Evolutionary conservation across 2,113 vertebrate genomes (phyloP), one percentile per base, ranked within the genome.

Genomic region (Neodon shergylaensis): DNA sequence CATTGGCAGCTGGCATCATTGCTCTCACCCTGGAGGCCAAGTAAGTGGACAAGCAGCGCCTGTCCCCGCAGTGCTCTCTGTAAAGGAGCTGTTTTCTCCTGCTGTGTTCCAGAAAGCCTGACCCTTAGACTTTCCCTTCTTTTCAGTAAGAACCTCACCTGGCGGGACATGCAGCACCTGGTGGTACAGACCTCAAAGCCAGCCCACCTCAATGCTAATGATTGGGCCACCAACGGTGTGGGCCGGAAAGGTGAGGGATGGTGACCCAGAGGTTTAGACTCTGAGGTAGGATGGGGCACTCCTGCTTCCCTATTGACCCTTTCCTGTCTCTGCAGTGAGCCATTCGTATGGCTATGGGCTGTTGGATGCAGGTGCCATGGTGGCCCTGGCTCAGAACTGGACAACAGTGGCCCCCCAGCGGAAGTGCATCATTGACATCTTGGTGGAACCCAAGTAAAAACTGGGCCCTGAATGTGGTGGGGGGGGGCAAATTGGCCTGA

Each of bases 101-200:
- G 68, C 68, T 6, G 33, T 36, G 49, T 3, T 72, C 49, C 0
- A 2, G 3, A 44, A 73, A 94, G 28, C 31, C 66, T 86, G 39
- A 96, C 11, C 31, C 66, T 36, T 73, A 73, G 39, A 39, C 7
- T 4, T 19, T n/a, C 31, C 31, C 17, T 61, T n/a, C 58, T 82
- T 44, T 2, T 0, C 93, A 99, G 99, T 98, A 99, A 99, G 98
- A 99, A 99, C 97, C 98, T 99, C 97, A 99, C 99, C 0, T 99
- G 99, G 99, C 99, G 99, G 78, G 99, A 99, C 98, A 99, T 99
- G 99, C 99, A 99, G 98, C 99, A 99, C 98, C 98, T 99, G 90
- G 99, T 99, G 52, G 99, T 99, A 5, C 99, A 98, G 98, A 99
- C 99, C 0, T 99, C 99, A 0, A 99, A 99, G 96, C 99, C 99